Evolutionary conservation across 2,797 vertebrate species (phyloP), one percentile per base, ranked within the genome.

Genomic region (Premnoplex brunnescens): DNA sequence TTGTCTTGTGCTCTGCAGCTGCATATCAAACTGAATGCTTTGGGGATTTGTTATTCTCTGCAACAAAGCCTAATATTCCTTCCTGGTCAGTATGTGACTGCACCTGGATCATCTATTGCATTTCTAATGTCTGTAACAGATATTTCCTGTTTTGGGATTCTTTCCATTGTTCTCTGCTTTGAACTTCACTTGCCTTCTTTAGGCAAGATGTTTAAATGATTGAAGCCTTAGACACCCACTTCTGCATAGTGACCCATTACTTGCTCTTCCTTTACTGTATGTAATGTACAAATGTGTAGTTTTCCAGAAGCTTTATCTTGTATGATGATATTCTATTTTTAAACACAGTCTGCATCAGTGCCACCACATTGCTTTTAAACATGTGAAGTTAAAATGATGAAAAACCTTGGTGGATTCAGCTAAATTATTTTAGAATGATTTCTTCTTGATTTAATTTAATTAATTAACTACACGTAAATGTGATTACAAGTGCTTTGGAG

Each of bases 81-180:
- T 98, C 95, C 96, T 96, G 73, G 90, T 97, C 94, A 94, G 88
- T 96, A 89, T 95, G 63, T 80, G 80, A 46, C 83, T 62, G 67
- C 97, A 97, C 97, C 97, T 98, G 97, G 94, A 68, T 85, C 73
- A 92, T 97, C 94, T 92, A 64, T 34, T 91, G 55, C 46, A 64
- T 84, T 84, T 95, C 85, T 94, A 95, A 97, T 78, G 95, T 54
- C 86, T 92, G 46, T 69, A 93, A 90, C 97, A 98, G 97, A 97
- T 67, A 93, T 94, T 97, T 98, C 97, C 97, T 98, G 97, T 97
- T 97, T 97, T 97, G 91, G 67, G 66, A 93, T 84, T 81, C 51
- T 93, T 85, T 34, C 96, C 68, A 92, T 97, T 96, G 97, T 96
- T 97, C 89, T 95, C 83, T 56, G 36, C 56, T 86, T 95, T 88